A percentile compares a stretch with the other conserved stretches of the same genome.
These are phyloP conservation scores for Odontamblyopus rebecca DNA, from an alignment of 2,797 vertebrate genomes.

Conservation along the genomic window DNA sequence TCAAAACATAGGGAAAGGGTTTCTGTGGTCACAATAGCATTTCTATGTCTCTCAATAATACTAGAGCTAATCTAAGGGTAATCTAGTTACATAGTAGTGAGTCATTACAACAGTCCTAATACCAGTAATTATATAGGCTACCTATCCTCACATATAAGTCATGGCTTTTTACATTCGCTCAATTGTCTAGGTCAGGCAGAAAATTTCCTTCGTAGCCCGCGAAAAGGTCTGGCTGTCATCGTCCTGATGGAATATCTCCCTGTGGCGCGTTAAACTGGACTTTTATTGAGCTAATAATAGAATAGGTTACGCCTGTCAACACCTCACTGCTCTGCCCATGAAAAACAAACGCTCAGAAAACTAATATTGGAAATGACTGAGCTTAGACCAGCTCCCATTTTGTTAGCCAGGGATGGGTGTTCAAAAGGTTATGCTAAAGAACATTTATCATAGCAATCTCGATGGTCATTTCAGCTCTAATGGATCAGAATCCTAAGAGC, in stretches of 20 bases:
- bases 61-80: background rate
- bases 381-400: constrained; percentile 34
- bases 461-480: background rate
- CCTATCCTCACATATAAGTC: constrained; percentile 34
- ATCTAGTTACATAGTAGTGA: background rate
- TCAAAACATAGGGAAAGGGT: background rate
- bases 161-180: constrained; percentile 59
- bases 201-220: constrained; percentile 62
- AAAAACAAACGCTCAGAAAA: constrained; percentile 68
- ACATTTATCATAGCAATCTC: constrained; percentile 1
- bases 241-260: constrained; percentile 80
- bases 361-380: constrained; percentile 43
- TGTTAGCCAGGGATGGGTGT: constrained; percentile 34
- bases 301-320: constrained; percentile 81
- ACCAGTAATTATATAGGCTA: constrained; percentile 1
- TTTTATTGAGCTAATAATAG: constrained; percentile 83
- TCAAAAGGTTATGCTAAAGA: constrained; percentile 24
- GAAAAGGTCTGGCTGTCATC: constrained; percentile 80
- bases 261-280: constrained; percentile 71
- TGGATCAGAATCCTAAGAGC: no score
- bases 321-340: constrained; percentile 62
- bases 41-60: background rate
- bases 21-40: background rate
- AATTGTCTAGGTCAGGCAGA: constrained; percentile 67
- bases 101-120: background rate